phyloP scores from a whole-genome alignment of 2,113 vertebrate species.

The Barnardius zonarius region DNA sequence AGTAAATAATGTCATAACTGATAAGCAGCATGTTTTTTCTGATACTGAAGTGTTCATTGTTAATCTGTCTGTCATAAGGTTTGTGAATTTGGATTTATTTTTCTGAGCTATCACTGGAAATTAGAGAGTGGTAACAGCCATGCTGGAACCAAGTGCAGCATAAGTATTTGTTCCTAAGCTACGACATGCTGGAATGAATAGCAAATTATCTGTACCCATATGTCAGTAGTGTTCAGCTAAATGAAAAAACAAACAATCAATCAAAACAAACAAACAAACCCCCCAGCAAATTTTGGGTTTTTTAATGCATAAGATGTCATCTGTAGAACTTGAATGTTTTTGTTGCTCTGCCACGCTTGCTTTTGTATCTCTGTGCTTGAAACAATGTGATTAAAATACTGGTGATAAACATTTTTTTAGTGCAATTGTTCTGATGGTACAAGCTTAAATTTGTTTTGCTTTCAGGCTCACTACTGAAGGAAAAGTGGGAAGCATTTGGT shows the following conservation, averaged over 20 bases:
- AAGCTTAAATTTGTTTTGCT: background rate
- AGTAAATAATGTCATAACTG: background rate
- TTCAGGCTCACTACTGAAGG: slow-evolving; percentile 82
- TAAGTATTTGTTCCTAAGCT: background rate
- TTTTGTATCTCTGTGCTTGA: background rate
- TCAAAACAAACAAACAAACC: background rate
- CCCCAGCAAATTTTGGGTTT: background rate
- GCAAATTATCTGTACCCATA: background rate
- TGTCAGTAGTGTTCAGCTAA: background rate
- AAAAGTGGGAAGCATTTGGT: slow-evolving; percentile 90
- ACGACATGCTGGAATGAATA: background rate
- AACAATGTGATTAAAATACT: background rate
- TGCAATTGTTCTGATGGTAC: background rate
- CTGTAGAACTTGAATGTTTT: background rate
- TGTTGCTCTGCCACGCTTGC: background rate
- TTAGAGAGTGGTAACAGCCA: background rate
- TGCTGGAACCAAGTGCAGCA: background rate
- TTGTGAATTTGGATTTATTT: background rate
- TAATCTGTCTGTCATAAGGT: background rate
- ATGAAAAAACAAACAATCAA: background rate
- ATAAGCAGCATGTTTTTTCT: background rate
- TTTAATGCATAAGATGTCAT: background rate
- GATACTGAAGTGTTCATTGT: background rate
- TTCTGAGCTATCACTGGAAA: background rate
- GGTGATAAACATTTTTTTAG: background rate